These are phyloP conservation scores for Glossosoma conforme DNA, from an alignment of 1,140 invertebrate species.

Conservation along the genomic window DNA sequence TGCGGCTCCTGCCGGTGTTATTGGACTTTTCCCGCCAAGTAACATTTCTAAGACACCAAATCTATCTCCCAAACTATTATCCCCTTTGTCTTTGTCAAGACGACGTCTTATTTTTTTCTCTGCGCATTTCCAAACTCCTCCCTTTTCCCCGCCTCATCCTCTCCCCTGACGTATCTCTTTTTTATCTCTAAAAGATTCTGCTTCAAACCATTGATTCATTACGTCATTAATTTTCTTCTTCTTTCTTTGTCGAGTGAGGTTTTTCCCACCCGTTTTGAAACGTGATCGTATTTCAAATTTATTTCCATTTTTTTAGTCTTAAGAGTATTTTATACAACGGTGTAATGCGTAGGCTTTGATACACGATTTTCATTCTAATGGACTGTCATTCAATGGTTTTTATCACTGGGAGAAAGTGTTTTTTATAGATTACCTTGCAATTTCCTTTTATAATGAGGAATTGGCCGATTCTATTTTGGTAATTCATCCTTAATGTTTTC, in stretches of 20 bases:
- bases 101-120: conserved; percentile 16
- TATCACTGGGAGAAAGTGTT: conserved; percentile 5
- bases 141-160: no score
- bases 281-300: conserved; percentile 27
- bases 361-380: conserved; percentile 12
- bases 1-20: no score
- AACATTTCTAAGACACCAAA: no score
- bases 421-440: no score
- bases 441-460: no score
- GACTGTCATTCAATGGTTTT: conserved; percentile 11
- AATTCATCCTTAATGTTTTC: no score
- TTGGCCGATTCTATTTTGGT: no score
- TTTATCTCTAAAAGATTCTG: conserved; percentile 19
- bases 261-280: conserved; percentile 7
- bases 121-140: conserved; percentile 13
- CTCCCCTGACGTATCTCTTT: conserved; percentile 9
- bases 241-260: conserved; percentile 18
- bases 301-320: conserved; percentile 22
- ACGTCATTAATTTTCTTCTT: conserved; percentile 29
- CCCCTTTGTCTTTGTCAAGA: conserved; percentile 12
- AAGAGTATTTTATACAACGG: background rate
- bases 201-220: conserved; percentile 31
- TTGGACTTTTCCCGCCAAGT: no score
- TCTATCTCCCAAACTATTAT: conserved; percentile 17
- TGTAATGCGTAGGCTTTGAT: conserved; percentile 1